phyloP scores from a whole-genome alignment of 2,797 vertebrate genomes.

The Gymnoscopelus microlampas region DNA sequence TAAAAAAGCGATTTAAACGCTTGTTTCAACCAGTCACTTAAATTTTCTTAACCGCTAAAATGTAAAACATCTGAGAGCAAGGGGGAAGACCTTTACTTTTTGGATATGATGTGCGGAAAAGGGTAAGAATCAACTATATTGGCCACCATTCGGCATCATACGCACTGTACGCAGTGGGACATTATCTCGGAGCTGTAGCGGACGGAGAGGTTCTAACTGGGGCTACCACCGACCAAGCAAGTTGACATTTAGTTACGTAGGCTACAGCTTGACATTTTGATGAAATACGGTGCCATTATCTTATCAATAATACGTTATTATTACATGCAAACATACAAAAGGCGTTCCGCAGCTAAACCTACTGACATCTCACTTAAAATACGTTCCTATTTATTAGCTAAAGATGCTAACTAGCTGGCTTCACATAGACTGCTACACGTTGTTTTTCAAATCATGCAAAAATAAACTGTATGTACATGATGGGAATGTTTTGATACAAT shows the following conservation, averaged over 20 bases:
- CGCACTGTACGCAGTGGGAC: too few species aligned
- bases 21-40: too few species aligned
- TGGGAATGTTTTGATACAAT: background rate
- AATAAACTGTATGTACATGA: slow-evolving; percentile 19
- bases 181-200: too few species aligned
- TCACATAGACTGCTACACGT: slow-evolving; percentile 18
- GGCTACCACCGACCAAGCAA: too few species aligned
- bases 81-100: too few species aligned
- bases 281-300: background rate
- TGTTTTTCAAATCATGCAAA: slow-evolving; percentile 14
- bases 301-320: background rate
- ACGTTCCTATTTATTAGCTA: slow-evolving; percentile 49
- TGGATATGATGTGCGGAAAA: too few species aligned
- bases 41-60: too few species aligned
- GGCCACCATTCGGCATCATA: too few species aligned
- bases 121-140: too few species aligned
- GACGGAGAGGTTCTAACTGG: too few species aligned
- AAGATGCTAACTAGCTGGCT: slow-evolving; percentile 65
- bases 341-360: background rate
- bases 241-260: slow-evolving; percentile 4
- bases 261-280: background rate
- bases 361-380: slow-evolving; percentile 25
- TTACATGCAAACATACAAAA: background rate
- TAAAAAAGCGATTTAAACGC: too few species aligned
- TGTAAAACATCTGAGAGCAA: too few species aligned